Conservation (phyloP, 2,797 vertebrate species). For the Eremophila alpestris region DNA sequence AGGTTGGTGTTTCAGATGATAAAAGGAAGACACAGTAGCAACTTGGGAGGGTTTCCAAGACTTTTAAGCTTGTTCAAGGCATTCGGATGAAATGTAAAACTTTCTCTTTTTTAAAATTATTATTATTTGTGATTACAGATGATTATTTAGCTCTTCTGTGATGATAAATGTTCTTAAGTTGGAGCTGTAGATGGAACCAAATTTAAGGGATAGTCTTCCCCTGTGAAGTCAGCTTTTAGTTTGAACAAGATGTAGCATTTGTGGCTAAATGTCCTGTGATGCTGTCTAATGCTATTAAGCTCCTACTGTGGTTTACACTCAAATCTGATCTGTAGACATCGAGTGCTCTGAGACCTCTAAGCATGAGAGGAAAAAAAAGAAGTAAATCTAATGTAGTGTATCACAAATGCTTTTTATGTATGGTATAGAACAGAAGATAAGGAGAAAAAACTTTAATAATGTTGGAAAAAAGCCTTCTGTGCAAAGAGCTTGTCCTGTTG, state of each 20-base stretch:
- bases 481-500: background rate
- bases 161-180: background rate
- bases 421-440: background rate
- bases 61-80: background rate
- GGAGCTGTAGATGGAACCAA: background rate
- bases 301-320: background rate
- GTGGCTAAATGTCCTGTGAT: background rate
- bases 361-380: background rate
- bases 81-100: background rate
- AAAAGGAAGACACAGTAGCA: background rate
- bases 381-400: background rate
- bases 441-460: background rate
- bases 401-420: background rate
- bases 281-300: background rate
- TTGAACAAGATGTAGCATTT: background rate
- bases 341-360: background rate
- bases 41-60: background rate
- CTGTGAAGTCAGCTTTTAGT: background rate
- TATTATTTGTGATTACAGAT: background rate
- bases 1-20: background rate
- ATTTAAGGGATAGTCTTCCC: background rate
- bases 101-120: background rate
- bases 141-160: background rate
- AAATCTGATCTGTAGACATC: background rate
- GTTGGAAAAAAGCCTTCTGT: background rate